Percentiles rank a stretch among this genome's conserved stretches.
Conservation (phyloP, 2,113 vertebrate species). For the Rhinopomastus cyanomelas region DNA sequence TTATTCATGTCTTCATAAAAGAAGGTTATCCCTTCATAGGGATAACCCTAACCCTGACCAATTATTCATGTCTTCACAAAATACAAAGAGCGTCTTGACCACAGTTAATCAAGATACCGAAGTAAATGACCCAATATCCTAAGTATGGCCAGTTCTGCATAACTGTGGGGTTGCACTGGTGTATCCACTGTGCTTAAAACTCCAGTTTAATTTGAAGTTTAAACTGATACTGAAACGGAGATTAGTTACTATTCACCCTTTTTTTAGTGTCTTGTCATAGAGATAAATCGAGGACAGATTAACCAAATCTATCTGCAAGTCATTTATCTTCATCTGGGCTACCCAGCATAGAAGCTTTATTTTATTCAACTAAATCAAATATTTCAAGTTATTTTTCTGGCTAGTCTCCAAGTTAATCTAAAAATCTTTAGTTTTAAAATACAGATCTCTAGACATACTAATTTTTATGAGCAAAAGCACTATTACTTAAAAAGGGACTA, state of each 20-base stretch:
- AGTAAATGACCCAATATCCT: background rate
- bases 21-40: too few species aligned
- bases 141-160: background rate
- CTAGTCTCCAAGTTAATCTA: background rate
- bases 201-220: background rate
- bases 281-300: conserved; percentile 3
- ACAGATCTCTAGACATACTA: background rate
- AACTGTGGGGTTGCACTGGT: background rate
- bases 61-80: background rate
- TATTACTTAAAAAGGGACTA: background rate
- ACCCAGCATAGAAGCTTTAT: background rate
- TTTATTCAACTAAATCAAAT: conserved; percentile 2
- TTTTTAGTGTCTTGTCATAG: background rate
- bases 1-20: background rate
- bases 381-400: background rate
- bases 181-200: background rate
- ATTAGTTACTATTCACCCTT: background rate
- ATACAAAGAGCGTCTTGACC: background rate
- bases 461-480: background rate
- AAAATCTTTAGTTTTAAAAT: background rate
- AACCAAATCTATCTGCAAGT: conserved; percentile 3
- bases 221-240: background rate
- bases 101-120: background rate
- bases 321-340: conserved; percentile 8
- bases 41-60: too few species aligned